Evolutionary conservation across 2,888 invertebrate genomes (phyloP), one percentile per base, ranked within the genome.

Genomic region (Drosophila testacea): DNA sequence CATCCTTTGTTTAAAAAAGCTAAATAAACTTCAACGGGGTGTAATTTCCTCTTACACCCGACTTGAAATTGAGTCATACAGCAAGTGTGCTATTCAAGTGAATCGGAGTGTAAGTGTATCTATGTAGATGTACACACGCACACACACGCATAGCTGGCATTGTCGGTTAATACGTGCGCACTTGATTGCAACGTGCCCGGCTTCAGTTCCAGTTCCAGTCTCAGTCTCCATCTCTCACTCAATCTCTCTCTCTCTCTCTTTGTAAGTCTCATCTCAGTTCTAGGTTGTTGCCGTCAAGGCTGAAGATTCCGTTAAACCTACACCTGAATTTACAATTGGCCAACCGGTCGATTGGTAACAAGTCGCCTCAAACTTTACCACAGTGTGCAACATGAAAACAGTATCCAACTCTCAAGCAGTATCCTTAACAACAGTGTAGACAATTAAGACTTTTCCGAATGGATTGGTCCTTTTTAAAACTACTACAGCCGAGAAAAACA

Each of bases 231-330:
- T 10, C 16, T 32, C 30, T 36, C 48, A 3, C 1, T 39, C 13
- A 10, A 27, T 48, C 32, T 13, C 28, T 30, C 32, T 22, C 41
- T n/a, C 48, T 39, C 44, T 30, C 46, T 52, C 11, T 5, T 38
- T 39, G 30, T 34, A 7, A 32, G 32, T 32, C 32, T 16, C 46
- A 46, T 41, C 57, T 47, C 16, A 48, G 30, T 61, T 48, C 61
- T 77, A 50, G 50, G 34, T 52, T 41, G 39, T 38, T 54, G 42
- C 46, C 47, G 52, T 48, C 74, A 77, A 74, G 74, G 73, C 72
- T 74, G 66, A 67, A 74, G 69, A 78, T 74, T 42, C 79, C 77
- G 79, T 79, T 70, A 70, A 67, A 10, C 70, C 75, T 67, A 70
- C 75, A 79, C 57, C 79, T 78, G 66, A 67, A 61, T 42, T 42